Evolutionary conservation across 2,797 vertebrate genomes (phyloP).

Genomic region (Vipera ursinii): DNA sequence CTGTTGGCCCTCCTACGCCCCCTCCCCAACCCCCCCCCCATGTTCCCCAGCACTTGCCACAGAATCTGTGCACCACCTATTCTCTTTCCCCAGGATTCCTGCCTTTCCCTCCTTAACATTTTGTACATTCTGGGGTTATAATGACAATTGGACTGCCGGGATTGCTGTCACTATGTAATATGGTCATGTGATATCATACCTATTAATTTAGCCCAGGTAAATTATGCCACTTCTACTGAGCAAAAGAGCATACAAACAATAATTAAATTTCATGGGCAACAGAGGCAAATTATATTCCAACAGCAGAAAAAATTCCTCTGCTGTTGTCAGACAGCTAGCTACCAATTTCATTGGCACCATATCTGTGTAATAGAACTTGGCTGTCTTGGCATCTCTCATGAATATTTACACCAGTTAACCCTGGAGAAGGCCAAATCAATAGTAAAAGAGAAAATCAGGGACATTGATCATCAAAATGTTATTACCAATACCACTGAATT

Average conservation of each 20-base stretch:
- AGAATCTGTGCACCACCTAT: background rate
- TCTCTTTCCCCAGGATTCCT: background rate
- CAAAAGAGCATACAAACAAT: background rate
- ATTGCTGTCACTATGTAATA: background rate
- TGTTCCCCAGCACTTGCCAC: background rate
- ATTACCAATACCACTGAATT: background rate
- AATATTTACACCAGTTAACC: background rate
- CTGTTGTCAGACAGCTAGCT: background rate
- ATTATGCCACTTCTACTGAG: background rate
- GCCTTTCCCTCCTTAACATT: background rate
- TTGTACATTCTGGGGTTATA: background rate
- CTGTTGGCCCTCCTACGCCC: background rate
- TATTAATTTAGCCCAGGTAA: background rate
- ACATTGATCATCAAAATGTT: background rate
- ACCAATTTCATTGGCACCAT: background rate
- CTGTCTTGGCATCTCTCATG: background rate
- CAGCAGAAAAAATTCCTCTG: background rate
- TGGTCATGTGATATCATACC: background rate
- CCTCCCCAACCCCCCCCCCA: background rate
- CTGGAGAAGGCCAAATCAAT: background rate
- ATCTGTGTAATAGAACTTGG: background rate
- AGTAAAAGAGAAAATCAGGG: background rate
- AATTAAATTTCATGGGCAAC: background rate
- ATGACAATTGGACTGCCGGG: background rate
- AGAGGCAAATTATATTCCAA: background rate